phyloP scores from a whole-genome alignment of 2,113 vertebrate species.

The Quiscalus mexicanus region DNA sequence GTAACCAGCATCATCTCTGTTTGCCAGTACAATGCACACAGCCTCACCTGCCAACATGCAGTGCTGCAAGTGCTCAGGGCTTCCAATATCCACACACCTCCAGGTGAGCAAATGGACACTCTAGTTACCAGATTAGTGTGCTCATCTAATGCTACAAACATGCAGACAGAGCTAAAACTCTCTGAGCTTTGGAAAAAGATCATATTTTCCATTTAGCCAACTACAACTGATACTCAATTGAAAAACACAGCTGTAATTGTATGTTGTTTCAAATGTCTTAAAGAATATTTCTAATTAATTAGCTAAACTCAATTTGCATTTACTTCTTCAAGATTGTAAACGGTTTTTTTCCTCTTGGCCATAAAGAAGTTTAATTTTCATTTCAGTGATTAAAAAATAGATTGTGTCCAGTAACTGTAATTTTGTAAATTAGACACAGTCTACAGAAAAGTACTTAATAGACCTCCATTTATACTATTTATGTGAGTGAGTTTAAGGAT shows the following conservation, averaged over 20 bases:
- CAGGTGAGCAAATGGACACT: not conserved
- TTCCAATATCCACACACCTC: not conserved
- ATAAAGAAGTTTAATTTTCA: not conserved
- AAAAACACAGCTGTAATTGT: not conserved
- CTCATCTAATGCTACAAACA: not conserved
- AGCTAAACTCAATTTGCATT: not conserved
- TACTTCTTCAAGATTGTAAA: not conserved
- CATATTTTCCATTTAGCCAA: not conserved
- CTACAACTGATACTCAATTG: not conserved
- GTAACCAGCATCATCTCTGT: not conserved
- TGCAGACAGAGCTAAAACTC: not conserved
- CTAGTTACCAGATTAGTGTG: not conserved
- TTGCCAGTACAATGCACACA: not conserved
- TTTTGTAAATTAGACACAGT: not conserved
- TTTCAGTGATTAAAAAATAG: not conserved
- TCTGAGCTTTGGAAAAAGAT: not conserved
- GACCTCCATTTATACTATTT: not conserved
- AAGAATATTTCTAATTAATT: not conserved
- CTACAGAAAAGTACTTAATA: not conserved
- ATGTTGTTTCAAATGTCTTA: not conserved
- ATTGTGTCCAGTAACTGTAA: not conserved
- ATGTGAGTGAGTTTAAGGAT: not conserved
- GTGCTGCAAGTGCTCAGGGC: not conserved
- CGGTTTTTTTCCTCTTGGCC: not conserved
- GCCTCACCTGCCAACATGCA: not conserved